Evolutionary conservation across 92 coral and sea anemone genomes (phyloP), one percentile per base, ranked within the genome.

Genomic region (Actinernus sp.): DNA sequence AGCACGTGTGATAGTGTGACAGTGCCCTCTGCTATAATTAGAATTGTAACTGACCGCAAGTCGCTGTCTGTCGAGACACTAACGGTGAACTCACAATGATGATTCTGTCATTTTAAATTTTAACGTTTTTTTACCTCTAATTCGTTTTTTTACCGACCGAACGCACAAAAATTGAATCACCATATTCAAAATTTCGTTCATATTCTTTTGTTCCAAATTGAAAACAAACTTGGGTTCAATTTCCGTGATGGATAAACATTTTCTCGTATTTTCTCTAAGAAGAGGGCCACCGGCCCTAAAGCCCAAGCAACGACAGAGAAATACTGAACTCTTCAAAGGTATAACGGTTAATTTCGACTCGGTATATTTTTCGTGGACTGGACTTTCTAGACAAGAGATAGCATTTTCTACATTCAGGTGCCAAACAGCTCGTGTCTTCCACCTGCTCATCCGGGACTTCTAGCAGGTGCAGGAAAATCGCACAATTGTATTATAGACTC

Each of bases 401-500:
- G 49, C 56, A 63, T 63, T 46, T 63, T 38, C 49, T 63, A 63
- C 46, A 46, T 63, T 19, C 46, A 63, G 23, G 32, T 47, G 39
- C 31, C 49, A 55, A 63, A 57, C 56, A 46, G 71, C 23, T 43
- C 62, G 33, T 55, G 39, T 55, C 37, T 23, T 55, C 27, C 91
- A 84, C 91, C 91, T 84, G 91, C 78, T 55, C 86, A 84, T 84
- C 81, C 91, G 91, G 91, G 91, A 41, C 43, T 31, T 78, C 34
- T 2, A 49, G 81, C 76, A 68, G 76, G 76, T 68, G 76, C 76
- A 68, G 26, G 32, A 44, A 29, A 38, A 38, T 55, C 40, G 62
- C 43, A 30, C 40, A 41, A n/a, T 28, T 54, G 43, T 31, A 27
- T 61, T 23, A 25, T 61, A 40, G 68, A 55, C 39, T 55, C 13